These are phyloP conservation scores for Bruchidius siliquastri DNA, from an alignment of 2,888 invertebrate genomes.

Conservation along the genomic window DNA sequence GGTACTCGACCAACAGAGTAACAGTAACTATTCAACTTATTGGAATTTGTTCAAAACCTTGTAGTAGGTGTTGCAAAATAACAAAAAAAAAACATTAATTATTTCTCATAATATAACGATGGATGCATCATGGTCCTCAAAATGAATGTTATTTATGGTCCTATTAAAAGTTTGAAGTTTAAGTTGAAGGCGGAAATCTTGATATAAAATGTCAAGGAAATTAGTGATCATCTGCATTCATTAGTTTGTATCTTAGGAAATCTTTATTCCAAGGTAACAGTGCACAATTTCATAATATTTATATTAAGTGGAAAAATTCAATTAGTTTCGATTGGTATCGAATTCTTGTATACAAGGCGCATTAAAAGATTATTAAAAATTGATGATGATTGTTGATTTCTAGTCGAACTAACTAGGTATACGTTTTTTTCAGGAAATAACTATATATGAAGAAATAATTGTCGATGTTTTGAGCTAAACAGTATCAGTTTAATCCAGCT, in stretches of 20 bases:
- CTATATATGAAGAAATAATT: too few relatives aligned
- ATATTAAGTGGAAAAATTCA: background rate
- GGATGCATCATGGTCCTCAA: too few relatives aligned
- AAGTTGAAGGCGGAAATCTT: background rate
- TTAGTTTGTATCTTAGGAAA: background rate
- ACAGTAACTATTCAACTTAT: too few relatives aligned
- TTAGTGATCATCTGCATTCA: background rate
- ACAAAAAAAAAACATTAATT: background rate
- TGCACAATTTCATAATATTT: background rate
- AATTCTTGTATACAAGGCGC: background rate
- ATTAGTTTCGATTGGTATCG: background rate
- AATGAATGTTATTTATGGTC: background rate
- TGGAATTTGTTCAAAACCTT: background rate
- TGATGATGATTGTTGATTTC: too few relatives aligned
- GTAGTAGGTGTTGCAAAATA: background rate
- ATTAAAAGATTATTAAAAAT: background rate
- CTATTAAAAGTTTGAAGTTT: background rate
- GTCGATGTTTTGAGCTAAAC: too few relatives aligned
- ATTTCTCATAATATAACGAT: too few relatives aligned
- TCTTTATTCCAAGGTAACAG: background rate
- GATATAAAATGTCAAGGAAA: background rate
- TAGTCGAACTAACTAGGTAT: too few relatives aligned
- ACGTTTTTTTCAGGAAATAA: too few relatives aligned
- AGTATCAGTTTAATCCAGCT: too few relatives aligned
- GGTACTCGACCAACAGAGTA: too few relatives aligned